Percentiles rank a stretch among this genome's conserved stretches.
phyloP scores from a whole-genome alignment of 2,113 vertebrate species.

The Podarcis cretensis region DNA sequence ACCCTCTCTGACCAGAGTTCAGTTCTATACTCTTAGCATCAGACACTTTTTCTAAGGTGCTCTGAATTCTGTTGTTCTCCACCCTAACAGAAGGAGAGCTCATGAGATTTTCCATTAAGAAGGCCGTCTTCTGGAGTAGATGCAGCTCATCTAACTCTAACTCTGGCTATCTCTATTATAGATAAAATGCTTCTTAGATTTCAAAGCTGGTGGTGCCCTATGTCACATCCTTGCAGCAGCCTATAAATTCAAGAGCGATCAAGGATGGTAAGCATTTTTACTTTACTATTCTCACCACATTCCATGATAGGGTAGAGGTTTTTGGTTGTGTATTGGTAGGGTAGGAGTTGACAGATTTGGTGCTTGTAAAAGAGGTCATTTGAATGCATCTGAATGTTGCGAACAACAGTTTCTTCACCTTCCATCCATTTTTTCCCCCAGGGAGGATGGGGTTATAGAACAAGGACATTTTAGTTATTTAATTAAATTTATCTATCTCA shows the following conservation, averaged over 20 bases:
- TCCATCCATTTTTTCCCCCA: neutral
- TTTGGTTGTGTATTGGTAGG: neutral
- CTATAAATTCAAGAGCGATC: conserved; percentile 99
- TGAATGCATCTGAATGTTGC: neutral
- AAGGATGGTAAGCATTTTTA: conserved; percentile 89
- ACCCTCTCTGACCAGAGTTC: neutral
- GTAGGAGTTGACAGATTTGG: neutral
- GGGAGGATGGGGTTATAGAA: neutral
- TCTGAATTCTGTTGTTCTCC: neutral
- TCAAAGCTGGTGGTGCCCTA: conserved; percentile 94
- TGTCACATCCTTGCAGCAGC: conserved; percentile 97
- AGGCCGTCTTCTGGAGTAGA: neutral
- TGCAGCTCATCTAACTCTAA: neutral
- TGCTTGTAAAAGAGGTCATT: neutral
- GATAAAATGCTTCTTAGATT: conserved; percentile 98
- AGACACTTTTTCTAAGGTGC: neutral
- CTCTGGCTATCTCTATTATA: conserved; percentile 60
- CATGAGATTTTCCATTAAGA: neutral
- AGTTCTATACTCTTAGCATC: neutral
- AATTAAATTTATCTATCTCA: neutral
- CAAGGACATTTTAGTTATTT: neutral
- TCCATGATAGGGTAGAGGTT: neutral
- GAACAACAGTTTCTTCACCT: neutral
- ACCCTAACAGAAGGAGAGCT: neutral
- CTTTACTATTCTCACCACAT: conserved; percentile 4